Evolutionary conservation across 2,113 vertebrate species (phyloP), one percentile per base, ranked within the genome.

Genomic region (Lanius collurio): DNA sequence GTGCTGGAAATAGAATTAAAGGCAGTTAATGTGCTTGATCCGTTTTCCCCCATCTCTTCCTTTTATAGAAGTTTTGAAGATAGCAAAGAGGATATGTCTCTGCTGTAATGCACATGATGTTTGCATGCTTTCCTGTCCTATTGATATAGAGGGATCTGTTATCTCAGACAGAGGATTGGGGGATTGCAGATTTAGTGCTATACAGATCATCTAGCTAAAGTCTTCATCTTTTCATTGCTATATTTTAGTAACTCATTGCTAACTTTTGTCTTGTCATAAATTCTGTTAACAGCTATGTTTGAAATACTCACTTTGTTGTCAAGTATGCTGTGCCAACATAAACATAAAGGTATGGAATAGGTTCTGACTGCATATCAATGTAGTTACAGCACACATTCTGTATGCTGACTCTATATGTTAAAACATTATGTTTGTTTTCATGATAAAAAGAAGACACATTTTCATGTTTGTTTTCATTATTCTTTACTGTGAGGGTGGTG

Each of bases 81-180:
- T 11, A 75, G 20, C 50, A 63, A 52, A 74, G 64, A 41, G 22
- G n/a, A 22, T 60, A 20, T 27, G 3, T 57, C 56, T 71, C 37
- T 49, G 23, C 53, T 79, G n/a, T 23, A 62, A 87, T 24, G 52
- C 35, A 16, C 26, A 27, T n/a, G 52, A 22, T 91, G 75, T 57
- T 33, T 79, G 12, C 47, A 71, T 13, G 0, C 52, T 89, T 57
- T 37, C 65, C 18, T 75, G 11, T 39, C 69, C 42, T 71, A 44
- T 52, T 91, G 74, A 79, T 83, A 94, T 83, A 94, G 69, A 85
- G 71, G n/a, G 83, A 50, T 91, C 60, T 80, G 41, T 80, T 85
- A 55, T 50, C n/a, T 64, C 50, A 68, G 65, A 78, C 7, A 42
- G 64, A 75, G 30, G 71, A 90, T 42, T 49, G 47, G 62, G 6